Evolutionary conservation across 2,797 vertebrate genomes (phyloP).

Genomic region (Champsocephalus esox): DNA sequence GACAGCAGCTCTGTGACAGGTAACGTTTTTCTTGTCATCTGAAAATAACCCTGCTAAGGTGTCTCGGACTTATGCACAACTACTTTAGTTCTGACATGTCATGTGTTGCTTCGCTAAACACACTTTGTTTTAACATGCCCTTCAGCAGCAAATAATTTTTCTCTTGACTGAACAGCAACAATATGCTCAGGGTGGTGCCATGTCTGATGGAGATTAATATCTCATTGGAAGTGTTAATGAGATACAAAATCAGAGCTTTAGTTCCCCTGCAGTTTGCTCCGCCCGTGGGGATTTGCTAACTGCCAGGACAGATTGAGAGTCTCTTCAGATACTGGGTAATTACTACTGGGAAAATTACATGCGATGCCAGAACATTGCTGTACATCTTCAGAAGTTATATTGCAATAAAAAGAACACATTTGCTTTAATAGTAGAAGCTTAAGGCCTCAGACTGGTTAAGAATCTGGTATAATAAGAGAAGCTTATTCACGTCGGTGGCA

Average conservation of each 20-base stretch:
- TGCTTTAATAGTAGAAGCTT: constrained; percentile 37
- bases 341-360: constrained; percentile 56
- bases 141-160: constrained; percentile 65
- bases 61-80: constrained; percentile 20
- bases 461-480: constrained; percentile 17
- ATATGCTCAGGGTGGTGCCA: constrained; percentile 58
- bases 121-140: constrained; percentile 37
- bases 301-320: constrained; percentile 67
- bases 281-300: constrained; percentile 62
- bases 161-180: constrained; percentile 66
- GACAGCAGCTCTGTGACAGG: constrained; percentile 3
- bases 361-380: constrained; percentile 23
- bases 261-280: constrained; percentile 59
- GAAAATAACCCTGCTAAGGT: constrained; percentile 19
- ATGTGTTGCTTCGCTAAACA: constrained; percentile 18
- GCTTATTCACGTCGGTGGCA: too few relatives aligned
- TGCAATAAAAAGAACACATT: constrained; percentile 23
- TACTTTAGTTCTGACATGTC: constrained; percentile 38
- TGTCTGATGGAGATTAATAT: constrained; percentile 78
- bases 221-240: constrained; percentile 78
- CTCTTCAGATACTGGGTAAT: constrained; percentile 66
- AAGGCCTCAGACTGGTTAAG: constrained; percentile 13
- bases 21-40: constrained; percentile 4
- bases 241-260: constrained; percentile 70
- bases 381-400: constrained; percentile 37